Evolutionary conservation across 53 echinoderm and acorn worm genomes (phyloP).

Genomic region (Actinopyga echinites): DNA sequence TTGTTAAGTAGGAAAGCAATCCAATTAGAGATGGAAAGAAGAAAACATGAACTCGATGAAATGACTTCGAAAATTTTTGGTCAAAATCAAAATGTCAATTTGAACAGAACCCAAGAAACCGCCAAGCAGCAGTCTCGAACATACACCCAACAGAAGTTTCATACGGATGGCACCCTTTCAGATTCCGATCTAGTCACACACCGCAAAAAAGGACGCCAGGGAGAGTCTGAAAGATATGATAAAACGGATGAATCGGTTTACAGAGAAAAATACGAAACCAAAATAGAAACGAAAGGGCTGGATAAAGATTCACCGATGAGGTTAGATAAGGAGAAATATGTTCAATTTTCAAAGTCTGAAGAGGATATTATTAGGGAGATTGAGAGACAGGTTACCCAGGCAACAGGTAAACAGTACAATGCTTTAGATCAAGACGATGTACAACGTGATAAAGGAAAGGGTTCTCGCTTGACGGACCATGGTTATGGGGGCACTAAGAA

Average conservation of each 20-base stretch:
- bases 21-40: constrained; percentile 79
- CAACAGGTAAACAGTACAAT: constrained; percentile 83
- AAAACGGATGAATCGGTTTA: constrained; percentile 12
- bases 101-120: not conserved
- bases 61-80: constrained; percentile 64
- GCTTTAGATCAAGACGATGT: constrained; percentile 82
- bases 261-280: not conserved
- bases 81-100: not conserved
- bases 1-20: constrained; percentile 87
- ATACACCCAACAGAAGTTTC: constrained; percentile 48
- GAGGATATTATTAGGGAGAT: constrained; percentile 94
- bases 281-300: constrained; percentile 59
- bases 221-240: constrained; percentile 42
- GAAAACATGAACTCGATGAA: constrained; percentile 75
- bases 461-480: not conserved
- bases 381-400: constrained; percentile 89
- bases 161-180: constrained; percentile 74
- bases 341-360: constrained; percentile 87
- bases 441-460: not conserved
- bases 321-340: constrained; percentile 27
- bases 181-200: constrained; percentile 72
- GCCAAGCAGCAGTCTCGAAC: not conserved
- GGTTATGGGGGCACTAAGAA: not conserved
- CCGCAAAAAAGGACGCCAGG: constrained; percentile 17
- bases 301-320: constrained; percentile 64